phyloP scores from a whole-genome alignment of 2,797 vertebrate genomes.

The Okamejei kenojei region DNA sequence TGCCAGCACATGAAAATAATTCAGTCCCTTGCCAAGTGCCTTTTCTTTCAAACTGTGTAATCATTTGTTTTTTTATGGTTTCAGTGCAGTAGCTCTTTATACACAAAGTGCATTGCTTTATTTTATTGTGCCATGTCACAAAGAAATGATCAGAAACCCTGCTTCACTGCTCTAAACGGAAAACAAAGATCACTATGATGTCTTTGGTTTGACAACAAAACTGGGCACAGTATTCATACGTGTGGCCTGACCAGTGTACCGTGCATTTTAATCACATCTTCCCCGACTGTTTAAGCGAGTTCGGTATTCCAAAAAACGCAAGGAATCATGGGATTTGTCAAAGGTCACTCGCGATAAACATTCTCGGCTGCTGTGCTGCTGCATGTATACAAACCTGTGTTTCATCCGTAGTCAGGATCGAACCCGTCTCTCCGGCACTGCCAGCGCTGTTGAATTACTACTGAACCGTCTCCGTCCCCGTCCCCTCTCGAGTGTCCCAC shows the following conservation, averaged over 20 bases:
- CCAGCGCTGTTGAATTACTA: too few relatives aligned
- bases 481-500: too few relatives aligned
- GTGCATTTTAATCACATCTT: not conserved
- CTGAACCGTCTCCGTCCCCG: too few relatives aligned
- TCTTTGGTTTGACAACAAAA: not conserved
- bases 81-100: slow-evolving; percentile 7
- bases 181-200: not conserved
- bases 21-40: not conserved
- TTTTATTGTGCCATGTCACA: not conserved
- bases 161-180: not conserved
- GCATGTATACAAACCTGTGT: too few relatives aligned
- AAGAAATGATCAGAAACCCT: not conserved
- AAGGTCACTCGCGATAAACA: too few relatives aligned
- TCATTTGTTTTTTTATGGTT: not conserved
- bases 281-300: not conserved
- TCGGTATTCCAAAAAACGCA: too few relatives aligned
- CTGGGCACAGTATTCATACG: not conserved
- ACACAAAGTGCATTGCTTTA: not conserved
- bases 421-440: too few relatives aligned
- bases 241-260: not conserved
- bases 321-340: too few relatives aligned
- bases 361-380: too few relatives aligned
- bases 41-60: slow-evolving; percentile 7
- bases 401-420: too few relatives aligned
- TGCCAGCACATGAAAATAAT: not conserved